Evolutionary conservation across 92 coral and sea anemone genomes (phyloP).

Genomic region (Micromussa lordhowensis): DNA sequence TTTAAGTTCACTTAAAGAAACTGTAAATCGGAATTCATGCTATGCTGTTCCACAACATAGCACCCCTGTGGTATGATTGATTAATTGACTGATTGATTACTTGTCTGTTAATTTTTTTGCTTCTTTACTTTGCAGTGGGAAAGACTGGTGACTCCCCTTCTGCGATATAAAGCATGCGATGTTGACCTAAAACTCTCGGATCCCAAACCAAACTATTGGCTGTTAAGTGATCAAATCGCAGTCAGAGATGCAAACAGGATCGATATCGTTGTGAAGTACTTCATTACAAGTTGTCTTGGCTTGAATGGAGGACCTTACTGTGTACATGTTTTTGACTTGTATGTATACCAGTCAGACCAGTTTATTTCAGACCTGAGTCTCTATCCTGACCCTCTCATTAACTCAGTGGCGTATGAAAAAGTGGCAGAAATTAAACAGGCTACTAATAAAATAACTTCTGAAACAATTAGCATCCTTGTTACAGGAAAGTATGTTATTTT

Average conservation of each 20-base stretch:
- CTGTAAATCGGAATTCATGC: no score
- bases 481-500: conserved; percentile 38
- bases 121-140: conserved; percentile 29
- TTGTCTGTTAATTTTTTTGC: neutral
- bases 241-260: conserved; percentile 57
- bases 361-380: neutral
- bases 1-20: no score
- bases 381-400: conserved; percentile 47
- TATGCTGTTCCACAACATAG: no score
- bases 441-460: conserved; percentile 5
- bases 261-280: conserved; percentile 50
- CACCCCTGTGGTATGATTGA: no score
- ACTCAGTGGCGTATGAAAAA: conserved; percentile 21
- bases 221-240: conserved; percentile 54
- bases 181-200: conserved; percentile 6
- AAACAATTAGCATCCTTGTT: conserved; percentile 22
- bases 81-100: no score
- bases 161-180: conserved; percentile 25
- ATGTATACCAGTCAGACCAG: conserved; percentile 56
- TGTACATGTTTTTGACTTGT: conserved; percentile 46
- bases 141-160: neutral
- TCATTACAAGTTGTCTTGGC: neutral
- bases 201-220: conserved; percentile 66
- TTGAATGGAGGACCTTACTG: neutral
- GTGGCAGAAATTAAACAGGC: neutral